A percentile compares a stretch with the other conserved stretches of the same genome.
phyloP scores from a whole-genome alignment of 2,797 vertebrate species.

The Rhadinocentrus ornatus region DNA sequence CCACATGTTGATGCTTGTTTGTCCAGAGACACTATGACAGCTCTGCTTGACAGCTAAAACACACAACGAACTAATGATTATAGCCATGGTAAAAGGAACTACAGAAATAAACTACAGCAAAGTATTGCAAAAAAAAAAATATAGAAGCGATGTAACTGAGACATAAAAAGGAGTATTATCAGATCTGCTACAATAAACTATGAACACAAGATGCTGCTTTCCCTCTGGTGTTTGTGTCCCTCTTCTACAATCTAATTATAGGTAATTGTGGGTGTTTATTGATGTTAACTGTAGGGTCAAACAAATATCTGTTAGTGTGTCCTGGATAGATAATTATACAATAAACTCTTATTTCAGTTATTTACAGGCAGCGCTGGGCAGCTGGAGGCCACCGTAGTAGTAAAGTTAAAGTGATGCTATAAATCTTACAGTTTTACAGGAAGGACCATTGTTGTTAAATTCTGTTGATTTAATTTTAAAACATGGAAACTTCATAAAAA shows the following conservation, averaged over 20 bases:
- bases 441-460: not conserved
- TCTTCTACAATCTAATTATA: not conserved
- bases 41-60: conserved; percentile 49
- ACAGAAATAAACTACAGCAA: conserved; percentile 23
- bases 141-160: not conserved
- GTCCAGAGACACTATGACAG: conserved; percentile 49
- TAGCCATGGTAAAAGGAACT: conserved; percentile 36
- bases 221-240: not conserved
- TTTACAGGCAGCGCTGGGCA: not conserved
- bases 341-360: not conserved
- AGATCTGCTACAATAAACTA: conserved; percentile 20
- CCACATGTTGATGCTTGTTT: conserved; percentile 74
- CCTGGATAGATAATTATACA: conserved; percentile 16
- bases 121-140: too few species aligned
- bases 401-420: not conserved
- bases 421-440: not conserved
- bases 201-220: conserved; percentile 5
- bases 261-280: conserved; percentile 13
- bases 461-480: not conserved
- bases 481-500: not conserved
- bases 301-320: conserved; percentile 27
- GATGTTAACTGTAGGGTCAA: not conserved
- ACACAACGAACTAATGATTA: conserved; percentile 52
- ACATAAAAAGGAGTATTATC: conserved; percentile 13
- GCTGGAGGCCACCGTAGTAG: not conserved